These are phyloP conservation scores for Notodonta dromedarius DNA, from an alignment of 2,888 invertebrate genomes.

Conservation along the genomic window DNA sequence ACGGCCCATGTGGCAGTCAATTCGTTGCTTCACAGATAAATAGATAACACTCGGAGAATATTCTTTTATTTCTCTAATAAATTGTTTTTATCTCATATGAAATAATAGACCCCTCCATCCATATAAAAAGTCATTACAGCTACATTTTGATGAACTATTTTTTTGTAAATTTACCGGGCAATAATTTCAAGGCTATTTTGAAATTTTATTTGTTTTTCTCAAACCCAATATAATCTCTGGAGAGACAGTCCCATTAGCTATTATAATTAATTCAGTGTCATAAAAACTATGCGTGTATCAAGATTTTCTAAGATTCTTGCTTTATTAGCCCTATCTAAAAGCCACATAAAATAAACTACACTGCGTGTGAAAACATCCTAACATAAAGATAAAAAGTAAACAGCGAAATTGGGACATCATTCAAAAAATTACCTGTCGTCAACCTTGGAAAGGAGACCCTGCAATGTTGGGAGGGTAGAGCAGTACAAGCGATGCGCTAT, in stretches of 20 bases:
- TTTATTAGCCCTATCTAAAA: not conserved
- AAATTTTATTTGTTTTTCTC: too few species aligned
- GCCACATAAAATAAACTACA: conserved; percentile 14
- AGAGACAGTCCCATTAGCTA: too few species aligned
- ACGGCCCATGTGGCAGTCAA: conserved; percentile 65
- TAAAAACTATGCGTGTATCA: not conserved
- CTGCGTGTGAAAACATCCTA: conserved; percentile 20
- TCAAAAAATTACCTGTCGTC: conserved; percentile 58
- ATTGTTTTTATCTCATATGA: not conserved
- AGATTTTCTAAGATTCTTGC: not conserved
- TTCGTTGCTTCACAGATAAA: conserved; percentile 43
- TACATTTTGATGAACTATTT: too few species aligned
- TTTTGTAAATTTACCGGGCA: too few species aligned
- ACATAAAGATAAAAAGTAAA: conserved; percentile 35
- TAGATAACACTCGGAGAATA: conserved; percentile 1
- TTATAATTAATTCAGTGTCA: too few species aligned
- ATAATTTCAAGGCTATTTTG: too few species aligned
- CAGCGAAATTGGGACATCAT: conserved; percentile 42
- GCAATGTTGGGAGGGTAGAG: conserved; percentile 25
- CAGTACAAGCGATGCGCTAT: conserved; percentile 24
- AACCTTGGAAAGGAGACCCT: conserved; percentile 51
- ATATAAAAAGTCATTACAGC: too few species aligned
- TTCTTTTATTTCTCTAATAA: not conserved
- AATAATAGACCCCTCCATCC: too few species aligned
- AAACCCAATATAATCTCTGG: too few species aligned